A percentile compares a stretch with the other conserved stretches of the same genome.
Evolutionary conservation across 2,113 vertebrate species (phyloP).

Genomic region (Paramormyrops kingsleyae): DNA sequence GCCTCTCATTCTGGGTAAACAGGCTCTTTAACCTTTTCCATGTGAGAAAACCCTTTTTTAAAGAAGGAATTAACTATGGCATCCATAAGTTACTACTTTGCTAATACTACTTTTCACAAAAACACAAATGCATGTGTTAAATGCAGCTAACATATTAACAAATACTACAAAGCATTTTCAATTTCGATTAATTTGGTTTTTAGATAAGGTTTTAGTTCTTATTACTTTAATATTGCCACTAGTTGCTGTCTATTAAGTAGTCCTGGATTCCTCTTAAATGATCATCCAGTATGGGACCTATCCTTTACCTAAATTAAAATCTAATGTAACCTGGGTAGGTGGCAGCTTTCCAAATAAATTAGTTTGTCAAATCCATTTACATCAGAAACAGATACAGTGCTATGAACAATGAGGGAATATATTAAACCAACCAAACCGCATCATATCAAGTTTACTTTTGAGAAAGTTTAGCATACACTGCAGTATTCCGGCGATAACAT

Average conservation of each 20-base stretch:
- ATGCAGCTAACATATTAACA: background rate
- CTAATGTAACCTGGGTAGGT: conserved; percentile 22
- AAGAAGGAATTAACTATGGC: background rate
- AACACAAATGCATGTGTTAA: background rate
- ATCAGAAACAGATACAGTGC: conserved; percentile 29
- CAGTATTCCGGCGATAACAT: background rate
- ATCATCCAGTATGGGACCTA: background rate
- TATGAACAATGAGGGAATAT: background rate
- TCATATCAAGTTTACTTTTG: background rate
- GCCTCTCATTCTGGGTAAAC: background rate
- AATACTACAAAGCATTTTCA: background rate
- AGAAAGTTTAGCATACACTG: background rate
- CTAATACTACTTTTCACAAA: background rate
- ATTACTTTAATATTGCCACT: background rate
- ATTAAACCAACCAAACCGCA: background rate
- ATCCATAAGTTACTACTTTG: background rate
- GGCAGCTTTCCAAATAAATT: conserved; percentile 24
- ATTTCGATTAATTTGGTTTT: background rate
- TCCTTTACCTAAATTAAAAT: conserved; percentile 17
- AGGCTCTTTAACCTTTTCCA: background rate
- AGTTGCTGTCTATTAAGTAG: background rate
- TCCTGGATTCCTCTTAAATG: background rate
- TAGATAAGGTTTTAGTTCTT: background rate
- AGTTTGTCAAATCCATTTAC: conserved; percentile 18
- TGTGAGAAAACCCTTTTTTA: background rate